These are phyloP conservation scores for Octodon degus DNA, from an alignment of 2,113 vertebrate species.

Conservation along the genomic window DNA sequence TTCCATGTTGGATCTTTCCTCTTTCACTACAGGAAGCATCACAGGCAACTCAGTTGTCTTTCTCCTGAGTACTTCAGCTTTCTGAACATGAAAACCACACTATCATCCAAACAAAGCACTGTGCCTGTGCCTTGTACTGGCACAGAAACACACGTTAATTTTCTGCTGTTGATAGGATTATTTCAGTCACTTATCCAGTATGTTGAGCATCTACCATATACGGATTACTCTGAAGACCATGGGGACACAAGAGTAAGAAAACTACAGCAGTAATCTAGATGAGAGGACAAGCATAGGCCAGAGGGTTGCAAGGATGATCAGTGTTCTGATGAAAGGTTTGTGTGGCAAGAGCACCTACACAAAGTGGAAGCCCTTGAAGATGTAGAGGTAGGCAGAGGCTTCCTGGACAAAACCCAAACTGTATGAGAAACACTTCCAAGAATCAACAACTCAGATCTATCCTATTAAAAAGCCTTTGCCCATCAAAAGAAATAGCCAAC, in stretches of 20 bases:
- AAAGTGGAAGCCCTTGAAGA: too few relatives aligned
- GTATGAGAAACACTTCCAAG: too few relatives aligned
- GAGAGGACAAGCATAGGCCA: neutral
- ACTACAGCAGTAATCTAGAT: neutral
- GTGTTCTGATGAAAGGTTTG: fast-evolving
- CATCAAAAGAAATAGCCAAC: too few relatives aligned
- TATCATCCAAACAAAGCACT: neutral
- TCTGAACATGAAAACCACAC: neutral
- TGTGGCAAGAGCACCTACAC: neutral
- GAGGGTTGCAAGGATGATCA: fast-evolving
- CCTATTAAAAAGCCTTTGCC: too few relatives aligned
- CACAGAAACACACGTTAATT: neutral
- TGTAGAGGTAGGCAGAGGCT: too few relatives aligned
- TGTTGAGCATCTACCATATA: neutral
- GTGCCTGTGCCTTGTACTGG: neutral
- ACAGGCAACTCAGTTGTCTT: neutral
- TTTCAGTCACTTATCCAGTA: neutral
- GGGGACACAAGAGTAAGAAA: neutral
- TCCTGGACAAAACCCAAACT: too few relatives aligned
- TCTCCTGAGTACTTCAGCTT: neutral
- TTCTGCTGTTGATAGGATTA: neutral
- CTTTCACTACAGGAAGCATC: neutral
- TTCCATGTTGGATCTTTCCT: neutral
- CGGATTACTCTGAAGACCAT: neutral
- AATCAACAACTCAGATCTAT: too few relatives aligned